Evolutionary conservation across 2,888 invertebrate species (phyloP), one percentile per base, ranked within the genome.

Genomic region (Griposia aprilina): DNA sequence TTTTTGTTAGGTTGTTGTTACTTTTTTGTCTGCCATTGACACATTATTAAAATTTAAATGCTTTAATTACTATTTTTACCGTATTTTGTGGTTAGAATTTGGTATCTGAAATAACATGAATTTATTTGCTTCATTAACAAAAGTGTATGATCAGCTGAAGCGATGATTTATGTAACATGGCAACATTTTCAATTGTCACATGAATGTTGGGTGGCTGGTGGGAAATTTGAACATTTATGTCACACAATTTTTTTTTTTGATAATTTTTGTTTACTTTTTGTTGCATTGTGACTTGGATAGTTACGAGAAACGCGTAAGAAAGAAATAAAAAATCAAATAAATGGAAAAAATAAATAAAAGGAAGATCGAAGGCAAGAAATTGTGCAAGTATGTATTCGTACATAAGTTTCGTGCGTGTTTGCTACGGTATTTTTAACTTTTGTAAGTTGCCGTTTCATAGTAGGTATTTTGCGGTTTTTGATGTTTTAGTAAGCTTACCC

Each of bases 1-100:
- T 26, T 83, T 78, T 67, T 78, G 74, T 36, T 62, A 76, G 68
- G 77, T 85, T 88, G 78, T 67, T 68, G 81, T 76, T 68, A 55
- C 17, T 8, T 55, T 68, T 78, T 70, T 57, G 20, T 73, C 13
- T 17, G 23, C 13, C 1, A 60, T 66, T 36, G 13, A 6, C 3
- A 41, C 0, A 10, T 30, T n/a, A 20, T n/a, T 13, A 36, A 20
- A 36, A 62, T 20, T 13, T 0, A 26, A 78, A 52, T 52, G 5
- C 36, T 50, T 1, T 17, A 3, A 23, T 26, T 4, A 60, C 0
- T 3, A 15, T 23, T n/a, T 11, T 55, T 0, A n/a, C 2, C 15
- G 17, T 45, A 26, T 36, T 45, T 66, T 55, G 17, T 6, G 23
- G 13, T 13, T n/a, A 20, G 0, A 10, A 13, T 48, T 26, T 36